These are phyloP conservation scores for Acleris sparsana DNA, from an alignment of 2,888 invertebrate species.

Conservation along the genomic window DNA sequence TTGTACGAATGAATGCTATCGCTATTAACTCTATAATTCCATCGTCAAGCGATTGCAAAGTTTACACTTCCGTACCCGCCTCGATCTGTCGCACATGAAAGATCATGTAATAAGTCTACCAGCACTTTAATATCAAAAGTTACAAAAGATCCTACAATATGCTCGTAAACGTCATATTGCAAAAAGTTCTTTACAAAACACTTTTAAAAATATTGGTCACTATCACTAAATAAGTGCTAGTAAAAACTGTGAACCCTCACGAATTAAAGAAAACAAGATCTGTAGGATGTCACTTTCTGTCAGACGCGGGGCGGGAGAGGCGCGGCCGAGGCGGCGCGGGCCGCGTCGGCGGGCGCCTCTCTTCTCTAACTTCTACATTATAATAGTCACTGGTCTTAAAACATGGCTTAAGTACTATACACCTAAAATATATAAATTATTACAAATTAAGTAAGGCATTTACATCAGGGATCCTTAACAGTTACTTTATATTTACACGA, in stretches of 20 bases:
- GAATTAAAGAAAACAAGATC: slow-evolving; percentile 77
- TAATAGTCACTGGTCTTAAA: slow-evolving; percentile 83
- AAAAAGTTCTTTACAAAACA: slow-evolving; percentile 74
- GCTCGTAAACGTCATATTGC: slow-evolving; percentile 66
- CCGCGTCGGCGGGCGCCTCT: slow-evolving; percentile 71
- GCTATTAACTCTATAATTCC: slow-evolving; percentile 53
- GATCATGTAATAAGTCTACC: slow-evolving; percentile 66
- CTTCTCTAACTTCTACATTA: slow-evolving; percentile 72
- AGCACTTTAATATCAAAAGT: slow-evolving; percentile 82
- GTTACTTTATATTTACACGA: slow-evolving; percentile 78
- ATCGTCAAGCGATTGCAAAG: slow-evolving; percentile 66
- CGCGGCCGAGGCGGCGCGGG: slow-evolving; percentile 60
- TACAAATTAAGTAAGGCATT: slow-evolving; percentile 84
- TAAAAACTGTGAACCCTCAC: slow-evolving; percentile 59
- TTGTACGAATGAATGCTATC: slow-evolving; percentile 79
- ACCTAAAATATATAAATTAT: slow-evolving; percentile 84
- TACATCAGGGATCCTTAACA: slow-evolving; percentile 80
- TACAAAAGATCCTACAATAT: slow-evolving; percentile 79
- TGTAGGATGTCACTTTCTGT: slow-evolving; percentile 69
- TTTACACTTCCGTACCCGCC: slow-evolving; percentile 74
- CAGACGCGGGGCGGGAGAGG: slow-evolving; percentile 71
- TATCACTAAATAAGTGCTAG: slow-evolving; percentile 73
- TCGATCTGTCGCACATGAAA: slow-evolving; percentile 60
- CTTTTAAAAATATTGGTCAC: slow-evolving; percentile 64
- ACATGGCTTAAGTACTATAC: slow-evolving; percentile 84